Evolutionary conservation across 2,888 invertebrate species (phyloP).

Genomic region (Coecobrya sp.): DNA sequence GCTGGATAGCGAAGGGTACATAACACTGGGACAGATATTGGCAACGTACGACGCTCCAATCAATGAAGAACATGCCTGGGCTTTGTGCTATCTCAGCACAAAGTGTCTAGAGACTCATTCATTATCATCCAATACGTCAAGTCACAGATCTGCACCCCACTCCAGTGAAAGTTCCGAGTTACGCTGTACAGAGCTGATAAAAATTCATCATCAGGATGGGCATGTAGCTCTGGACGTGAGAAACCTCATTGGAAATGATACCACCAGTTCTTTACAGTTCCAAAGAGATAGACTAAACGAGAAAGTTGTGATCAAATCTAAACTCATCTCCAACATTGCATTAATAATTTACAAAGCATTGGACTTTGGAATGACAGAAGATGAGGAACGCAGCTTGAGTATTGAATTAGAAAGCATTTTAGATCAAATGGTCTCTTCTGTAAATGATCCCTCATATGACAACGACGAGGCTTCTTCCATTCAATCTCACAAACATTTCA

Average conservation of each 20-base stretch:
- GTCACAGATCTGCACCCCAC: background rate
- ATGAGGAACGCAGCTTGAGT: constrained; percentile 68
- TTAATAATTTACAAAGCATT: constrained; percentile 62
- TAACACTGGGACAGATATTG: constrained; percentile 40
- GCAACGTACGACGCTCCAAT: constrained; percentile 62
- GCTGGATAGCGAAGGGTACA: constrained; percentile 46
- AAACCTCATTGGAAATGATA: background rate
- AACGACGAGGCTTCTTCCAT: background rate
- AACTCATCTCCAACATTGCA: constrained; percentile 46
- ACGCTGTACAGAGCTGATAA: constrained; percentile 13
- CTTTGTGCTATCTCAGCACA: constrained; percentile 57
- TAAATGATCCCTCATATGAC: background rate
- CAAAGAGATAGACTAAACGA: background rate
- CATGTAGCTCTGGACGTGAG: constrained; percentile 2
- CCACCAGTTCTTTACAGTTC: background rate
- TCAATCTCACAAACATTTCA: background rate
- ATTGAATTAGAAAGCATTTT: constrained; percentile 43
- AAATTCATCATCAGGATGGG: constrained; percentile 50
- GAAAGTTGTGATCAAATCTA: background rate
- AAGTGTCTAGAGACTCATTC: constrained; percentile 35
- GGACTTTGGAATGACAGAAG: constrained; percentile 67
- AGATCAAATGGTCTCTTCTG: constrained; percentile 32
- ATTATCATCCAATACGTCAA: background rate
- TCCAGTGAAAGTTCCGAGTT: background rate
- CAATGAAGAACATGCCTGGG: constrained; percentile 76